Evolutionary conservation across 2,797 vertebrate species (phyloP), one percentile per base, ranked within the genome.

Genomic region (Sciurus vulgaris): DNA sequence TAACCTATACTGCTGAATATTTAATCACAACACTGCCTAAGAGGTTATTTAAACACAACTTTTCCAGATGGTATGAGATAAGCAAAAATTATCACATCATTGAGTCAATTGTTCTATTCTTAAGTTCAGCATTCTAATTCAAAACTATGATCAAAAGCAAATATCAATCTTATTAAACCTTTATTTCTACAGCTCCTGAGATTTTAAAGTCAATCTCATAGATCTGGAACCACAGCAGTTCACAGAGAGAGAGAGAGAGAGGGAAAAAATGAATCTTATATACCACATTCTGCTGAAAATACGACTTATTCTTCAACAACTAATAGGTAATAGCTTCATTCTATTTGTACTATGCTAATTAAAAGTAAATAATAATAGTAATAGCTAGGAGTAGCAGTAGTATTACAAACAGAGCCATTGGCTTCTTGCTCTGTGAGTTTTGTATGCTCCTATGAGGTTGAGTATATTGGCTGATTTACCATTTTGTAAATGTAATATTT

Each of bases 61-160:
- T 87, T 88, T 69, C 81, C 70, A 86, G 78, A 88, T 77, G 20
- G 33, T 28, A 24, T 2, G 9, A 22, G 18, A 63, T 78, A 91
- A 93, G 72, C 59, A 92, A 92, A 95, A 96, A 33, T 30, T 30
- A 86, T n/a, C 49, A 74, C 2, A 56, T 93, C 83, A 70, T 18
- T 33, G 61, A 91, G 69, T 81, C 81, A 96, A 82, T 61, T 67
- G 67, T 54, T 93, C 70, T 79, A 10, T 74, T 84, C 91, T 54
- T 72, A 85, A 67, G 11, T 77, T 92, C 30, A 81, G 35, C 17
- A 72, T 3, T 63, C 38, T 90, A 89, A 89, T 82, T 93, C 88
- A 84, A 93, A 96, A 70, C 44, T 77, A 67, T 63, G 81, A 92
- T 63, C 51, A 59, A 96, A 91, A 92, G 54, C 38, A 88, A 96